Evolutionary conservation across 2,888 invertebrate genomes (phyloP), one percentile per base, ranked within the genome.

Genomic region (Lasioglossum marginatum): DNA sequence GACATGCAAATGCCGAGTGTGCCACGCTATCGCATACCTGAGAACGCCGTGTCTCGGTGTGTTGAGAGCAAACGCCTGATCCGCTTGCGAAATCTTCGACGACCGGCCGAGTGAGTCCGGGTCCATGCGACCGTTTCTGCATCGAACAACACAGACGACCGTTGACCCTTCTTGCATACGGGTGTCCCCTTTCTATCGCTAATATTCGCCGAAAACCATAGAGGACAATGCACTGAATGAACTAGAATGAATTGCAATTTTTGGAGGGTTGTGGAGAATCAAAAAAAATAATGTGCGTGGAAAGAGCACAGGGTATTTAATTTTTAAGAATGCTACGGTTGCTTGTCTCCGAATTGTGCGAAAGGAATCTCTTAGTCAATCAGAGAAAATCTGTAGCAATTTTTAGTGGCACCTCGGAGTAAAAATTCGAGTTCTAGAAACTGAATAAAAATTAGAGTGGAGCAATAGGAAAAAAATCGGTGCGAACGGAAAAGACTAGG

Each of bases 21-120:
- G 74, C 77, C 83, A 77, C 83, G 88, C 77, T 90, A 85, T 83
- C 88, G 87, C 81, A 82, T 85, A 87, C 71, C 86, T 77, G 57
- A 77, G 80, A 87, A 79, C 89, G 82, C 63, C 74, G 63, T 31
- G 31, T 31, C 63, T 52, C 52, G 81, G 68, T 4, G 57, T 73
- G 81, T 27, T 23, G 48, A 52, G 52, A 52, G 43, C 77, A 79
- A 85, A 83, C 87, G 87, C 80, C 79, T 63, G 84, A 90, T 90
- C 88, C 85, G 86, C 91, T 90, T 90, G 89, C 90, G 88, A 90
- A 90, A 90, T 90, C 88, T 83, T 71, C 85, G 88, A 84, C 84
- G 85, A 81, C 78, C 81, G 81, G 70, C 79, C 77, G 76, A 80
- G 76, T 48, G 87, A 77, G 82, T 85, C 84, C 86, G 80, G 86